Conservation (phyloP, 2,113 vertebrate genomes). For the Apistogramma diplotaenia region DNA sequence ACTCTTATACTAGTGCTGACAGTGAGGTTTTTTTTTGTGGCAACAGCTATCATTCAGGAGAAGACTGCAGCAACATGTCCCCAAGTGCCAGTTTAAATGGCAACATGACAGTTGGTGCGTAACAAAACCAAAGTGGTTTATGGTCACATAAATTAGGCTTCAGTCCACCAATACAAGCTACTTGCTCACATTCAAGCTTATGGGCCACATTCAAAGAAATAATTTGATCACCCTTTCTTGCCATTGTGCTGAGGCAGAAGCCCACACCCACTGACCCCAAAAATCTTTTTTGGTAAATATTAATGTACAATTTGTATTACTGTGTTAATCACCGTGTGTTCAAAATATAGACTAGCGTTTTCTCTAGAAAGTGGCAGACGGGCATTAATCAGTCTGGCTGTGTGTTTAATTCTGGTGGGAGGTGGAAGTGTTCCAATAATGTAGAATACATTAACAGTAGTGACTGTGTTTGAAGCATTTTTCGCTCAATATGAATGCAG, state of each 20-base stretch:
- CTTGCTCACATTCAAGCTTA: not conserved
- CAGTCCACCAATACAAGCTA: not conserved
- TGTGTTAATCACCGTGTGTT: not conserved
- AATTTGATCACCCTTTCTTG: not conserved
- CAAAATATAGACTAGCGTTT: not conserved
- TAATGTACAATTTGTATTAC: not conserved
- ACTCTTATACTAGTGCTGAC: not conserved
- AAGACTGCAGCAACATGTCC: no score
- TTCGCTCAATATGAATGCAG: not conserved
- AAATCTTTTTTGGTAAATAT: not conserved
- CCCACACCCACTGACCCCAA: no score
- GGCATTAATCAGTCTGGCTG: not conserved
- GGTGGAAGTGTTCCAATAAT: not conserved
- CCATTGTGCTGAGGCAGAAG: not conserved
- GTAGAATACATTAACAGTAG: not conserved
- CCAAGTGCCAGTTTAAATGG: not conserved
- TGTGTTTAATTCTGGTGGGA: not conserved
- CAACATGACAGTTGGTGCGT: not conserved
- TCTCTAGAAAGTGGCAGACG: not conserved
- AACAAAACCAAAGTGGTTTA: not conserved
- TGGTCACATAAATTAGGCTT: not conserved
- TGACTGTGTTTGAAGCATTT: not conserved
- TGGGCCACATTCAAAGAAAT: not conserved
- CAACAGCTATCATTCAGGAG: not conserved
- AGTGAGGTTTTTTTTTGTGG: not conserved